phyloP scores from a whole-genome alignment of 2,888 invertebrate genomes.

The Campoplex nolae region DNA sequence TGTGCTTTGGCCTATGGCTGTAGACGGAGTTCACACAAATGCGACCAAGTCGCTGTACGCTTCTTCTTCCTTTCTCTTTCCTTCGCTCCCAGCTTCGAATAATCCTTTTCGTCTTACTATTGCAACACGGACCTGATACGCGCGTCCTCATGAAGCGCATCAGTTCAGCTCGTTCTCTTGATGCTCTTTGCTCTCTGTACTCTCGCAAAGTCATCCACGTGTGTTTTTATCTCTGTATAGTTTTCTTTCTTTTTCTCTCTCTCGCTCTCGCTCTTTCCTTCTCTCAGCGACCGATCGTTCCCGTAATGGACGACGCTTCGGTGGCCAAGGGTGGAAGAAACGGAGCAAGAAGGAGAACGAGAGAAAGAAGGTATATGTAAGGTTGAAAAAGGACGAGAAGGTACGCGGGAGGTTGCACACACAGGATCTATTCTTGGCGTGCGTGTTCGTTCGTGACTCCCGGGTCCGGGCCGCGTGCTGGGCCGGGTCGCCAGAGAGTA shows the following conservation, averaged over 20 bases:
- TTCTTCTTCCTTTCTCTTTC: constrained; percentile 11
- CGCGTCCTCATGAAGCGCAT: constrained; percentile 51
- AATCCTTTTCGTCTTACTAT: constrained; percentile 30
- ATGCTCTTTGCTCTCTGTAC: constrained; percentile 58
- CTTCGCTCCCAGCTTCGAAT: constrained; percentile 9
- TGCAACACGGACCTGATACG: constrained; percentile 38
- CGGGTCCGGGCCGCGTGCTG: constrained; percentile 72
- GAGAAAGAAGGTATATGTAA: constrained; percentile 21
- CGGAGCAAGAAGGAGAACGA: constrained; percentile 35
- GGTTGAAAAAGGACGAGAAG: constrained; percentile 41
- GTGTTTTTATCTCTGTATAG: constrained; percentile 1
- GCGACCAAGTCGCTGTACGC: neutral
- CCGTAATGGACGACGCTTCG: constrained; percentile 47
- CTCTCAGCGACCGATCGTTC: constrained; percentile 56
- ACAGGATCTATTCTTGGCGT: constrained; percentile 77
- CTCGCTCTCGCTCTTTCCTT: constrained; percentile 21
- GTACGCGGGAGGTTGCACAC: constrained; percentile 70
- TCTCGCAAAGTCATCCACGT: constrained; percentile 30
- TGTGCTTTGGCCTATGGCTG: constrained; percentile 44
- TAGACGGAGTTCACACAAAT: constrained; percentile 26
- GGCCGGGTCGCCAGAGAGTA: constrained; percentile 61
- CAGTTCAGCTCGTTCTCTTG: constrained; percentile 39
- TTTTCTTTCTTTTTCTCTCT: too few relatives aligned
- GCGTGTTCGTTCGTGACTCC: constrained; percentile 81
- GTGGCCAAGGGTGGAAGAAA: constrained; percentile 60